Conservation (phyloP, 2,888 invertebrate genomes). For the Mantis religiosa region DNA sequence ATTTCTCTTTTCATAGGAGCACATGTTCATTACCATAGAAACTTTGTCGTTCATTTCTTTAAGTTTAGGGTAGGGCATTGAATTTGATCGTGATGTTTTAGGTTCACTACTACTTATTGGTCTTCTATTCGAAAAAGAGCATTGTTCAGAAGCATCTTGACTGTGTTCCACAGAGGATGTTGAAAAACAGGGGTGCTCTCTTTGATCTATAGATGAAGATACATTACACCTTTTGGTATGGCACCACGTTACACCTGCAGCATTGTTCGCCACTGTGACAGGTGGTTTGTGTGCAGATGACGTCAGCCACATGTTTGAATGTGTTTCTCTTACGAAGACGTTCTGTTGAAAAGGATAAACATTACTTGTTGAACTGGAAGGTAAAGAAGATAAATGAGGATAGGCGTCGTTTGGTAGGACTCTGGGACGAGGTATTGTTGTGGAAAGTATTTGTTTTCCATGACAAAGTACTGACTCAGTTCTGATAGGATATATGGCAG, state of each 20-base stretch:
- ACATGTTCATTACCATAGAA: not conserved
- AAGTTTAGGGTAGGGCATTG: not conserved
- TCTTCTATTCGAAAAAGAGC: not conserved
- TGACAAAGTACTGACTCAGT: not conserved
- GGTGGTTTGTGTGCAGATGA: not conserved
- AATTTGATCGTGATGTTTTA: not conserved
- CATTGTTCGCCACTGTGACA: not conserved
- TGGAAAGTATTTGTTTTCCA: not conserved
- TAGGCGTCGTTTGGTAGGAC: not conserved
- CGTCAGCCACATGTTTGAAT: not conserved
- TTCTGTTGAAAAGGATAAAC: not conserved
- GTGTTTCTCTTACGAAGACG: not conserved
- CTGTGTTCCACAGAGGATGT: not conserved
- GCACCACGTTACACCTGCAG: not conserved
- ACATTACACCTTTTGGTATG: not conserved
- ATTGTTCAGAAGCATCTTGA: not conserved
- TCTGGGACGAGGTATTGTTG: not conserved
- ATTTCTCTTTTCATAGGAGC: not conserved
- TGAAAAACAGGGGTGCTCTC: not conserved
- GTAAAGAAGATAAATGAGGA: not conserved
- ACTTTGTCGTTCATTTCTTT: not conserved
- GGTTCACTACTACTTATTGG: not conserved
- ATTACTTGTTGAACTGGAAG: not conserved
- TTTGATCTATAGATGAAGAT: not conserved
- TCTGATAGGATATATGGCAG: not conserved